A percentile compares a stretch with the other conserved stretches of the same genome.
phyloP scores from a whole-genome alignment of 2,113 vertebrate species.

The Garra rufa region DNA sequence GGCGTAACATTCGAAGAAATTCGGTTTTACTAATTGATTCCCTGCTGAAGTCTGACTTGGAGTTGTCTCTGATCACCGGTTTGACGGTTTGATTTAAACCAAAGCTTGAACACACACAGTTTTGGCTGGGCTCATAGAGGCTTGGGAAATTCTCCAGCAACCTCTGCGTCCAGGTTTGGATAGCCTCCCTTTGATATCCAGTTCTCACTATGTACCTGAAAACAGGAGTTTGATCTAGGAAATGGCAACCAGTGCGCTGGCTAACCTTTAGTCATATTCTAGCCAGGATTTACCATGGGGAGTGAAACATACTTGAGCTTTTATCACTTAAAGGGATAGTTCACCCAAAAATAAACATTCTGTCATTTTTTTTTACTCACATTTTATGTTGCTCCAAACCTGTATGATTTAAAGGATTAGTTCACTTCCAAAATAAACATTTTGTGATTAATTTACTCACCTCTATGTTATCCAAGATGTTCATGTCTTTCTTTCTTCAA shows the following conservation, averaged over 20 bases:
- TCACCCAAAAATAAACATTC: background rate
- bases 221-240: constrained; percentile 74
- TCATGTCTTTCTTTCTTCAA: no score
- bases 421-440: no score
- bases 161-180: constrained; percentile 61
- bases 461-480: no score
- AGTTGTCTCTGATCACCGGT: background rate
- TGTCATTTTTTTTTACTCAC: background rate
- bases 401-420: background rate
- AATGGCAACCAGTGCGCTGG: constrained; percentile 68
- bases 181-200: constrained; percentile 66
- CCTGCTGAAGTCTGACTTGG: constrained; percentile 5
- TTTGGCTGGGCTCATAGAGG: constrained; percentile 61
- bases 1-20: background rate
- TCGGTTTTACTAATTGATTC: constrained; percentile 28
- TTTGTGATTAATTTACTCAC: no score
- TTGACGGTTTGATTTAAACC: constrained; percentile 54
- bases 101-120: constrained; percentile 49
- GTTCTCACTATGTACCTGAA: constrained; percentile 68
- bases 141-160: constrained; percentile 57
- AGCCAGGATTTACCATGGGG: constrained; percentile 19
- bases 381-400: background rate
- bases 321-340: constrained; percentile 2
- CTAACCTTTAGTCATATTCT: constrained; percentile 64
- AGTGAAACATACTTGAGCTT: background rate